Percentiles rank a stretch among this genome's conserved stretches.
phyloP scores from a whole-genome alignment of 2,888 invertebrate species.

The Dyspetes luteomarginatus region DNA sequence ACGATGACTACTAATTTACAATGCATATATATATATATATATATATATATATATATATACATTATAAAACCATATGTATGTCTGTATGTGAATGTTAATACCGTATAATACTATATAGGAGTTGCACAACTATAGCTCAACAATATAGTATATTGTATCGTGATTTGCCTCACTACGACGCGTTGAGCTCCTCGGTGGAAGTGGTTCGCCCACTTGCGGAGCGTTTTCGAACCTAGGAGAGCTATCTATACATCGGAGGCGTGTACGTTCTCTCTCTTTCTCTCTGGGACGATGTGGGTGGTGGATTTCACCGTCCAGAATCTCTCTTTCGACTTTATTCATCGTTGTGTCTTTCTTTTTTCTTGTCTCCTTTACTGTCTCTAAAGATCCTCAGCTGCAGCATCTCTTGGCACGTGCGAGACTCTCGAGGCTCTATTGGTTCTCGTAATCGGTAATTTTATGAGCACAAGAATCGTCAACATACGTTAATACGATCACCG shows the following conservation, averaged over 20 bases:
- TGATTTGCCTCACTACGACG: slow-evolving; percentile 53
- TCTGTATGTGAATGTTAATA: no score
- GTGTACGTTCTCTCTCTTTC: slow-evolving; percentile 44
- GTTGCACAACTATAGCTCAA: slow-evolving; percentile 72
- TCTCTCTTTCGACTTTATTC: slow-evolving; percentile 27
- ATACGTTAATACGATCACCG: slow-evolving; percentile 44
- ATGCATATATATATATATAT: neutral
- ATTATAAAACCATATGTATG: no score
- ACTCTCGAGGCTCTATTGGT: slow-evolving; percentile 32
- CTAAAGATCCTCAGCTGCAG: neutral
- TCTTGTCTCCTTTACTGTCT: neutral
- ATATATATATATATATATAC: neutral
- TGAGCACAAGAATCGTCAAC: slow-evolving; percentile 56
- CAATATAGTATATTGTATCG: slow-evolving; percentile 23
- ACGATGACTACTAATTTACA: slow-evolving; percentile 23
- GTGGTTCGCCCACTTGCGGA: slow-evolving; percentile 80
- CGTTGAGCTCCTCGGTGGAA: slow-evolving; percentile 74
- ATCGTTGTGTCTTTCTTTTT: neutral
- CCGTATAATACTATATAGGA: slow-evolving; percentile 47
- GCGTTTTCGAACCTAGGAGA: slow-evolving; percentile 74
- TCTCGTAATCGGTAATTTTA: slow-evolving; percentile 66
- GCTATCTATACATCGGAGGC: slow-evolving; percentile 75
- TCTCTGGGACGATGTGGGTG: slow-evolving; percentile 74
- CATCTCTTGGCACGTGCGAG: neutral
- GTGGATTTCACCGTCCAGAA: slow-evolving; percentile 64